phyloP scores from a whole-genome alignment of 2,888 invertebrate species.

The Theodoxus fluviatilis region DNA sequence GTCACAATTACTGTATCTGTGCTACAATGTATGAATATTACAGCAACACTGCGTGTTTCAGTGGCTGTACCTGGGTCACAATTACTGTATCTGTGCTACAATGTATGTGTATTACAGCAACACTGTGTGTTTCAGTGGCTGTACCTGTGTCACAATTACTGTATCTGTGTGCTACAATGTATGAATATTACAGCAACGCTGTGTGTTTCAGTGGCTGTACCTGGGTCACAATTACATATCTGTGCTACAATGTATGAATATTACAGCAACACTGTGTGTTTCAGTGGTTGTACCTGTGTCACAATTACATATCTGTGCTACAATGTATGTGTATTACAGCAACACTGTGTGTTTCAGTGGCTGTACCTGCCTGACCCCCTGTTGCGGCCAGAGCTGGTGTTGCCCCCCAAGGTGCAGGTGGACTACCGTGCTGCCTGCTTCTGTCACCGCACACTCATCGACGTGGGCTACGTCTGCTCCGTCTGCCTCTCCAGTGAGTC shows the following conservation, averaged over 20 bases:
- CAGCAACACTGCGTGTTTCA: no score
- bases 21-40: no score
- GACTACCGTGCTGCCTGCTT: constrained; percentile 98
- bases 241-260: not conserved
- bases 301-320: not conserved
- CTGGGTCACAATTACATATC: not conserved
- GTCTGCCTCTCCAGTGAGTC: constrained; percentile 83
- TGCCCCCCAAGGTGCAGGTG: constrained; percentile 84
- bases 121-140: no score
- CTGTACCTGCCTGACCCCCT: constrained; percentile 83
- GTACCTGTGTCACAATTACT: no score
- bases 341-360: constrained; percentile 71
- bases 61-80: no score
- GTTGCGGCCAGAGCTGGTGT: constrained; percentile 77
- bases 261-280: not conserved
- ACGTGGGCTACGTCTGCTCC: constrained; percentile 96
- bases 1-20: no score
- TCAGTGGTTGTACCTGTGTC: not conserved
- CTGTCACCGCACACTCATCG: constrained; percentile 92
- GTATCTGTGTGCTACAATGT: no score
- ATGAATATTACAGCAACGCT: no score
- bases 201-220: not conserved
- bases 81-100: no score
- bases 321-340: not conserved
- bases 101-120: no score